These are phyloP conservation scores for Chymomyza costata DNA, from an alignment of 1,140 invertebrate genomes.

Conservation along the genomic window DNA sequence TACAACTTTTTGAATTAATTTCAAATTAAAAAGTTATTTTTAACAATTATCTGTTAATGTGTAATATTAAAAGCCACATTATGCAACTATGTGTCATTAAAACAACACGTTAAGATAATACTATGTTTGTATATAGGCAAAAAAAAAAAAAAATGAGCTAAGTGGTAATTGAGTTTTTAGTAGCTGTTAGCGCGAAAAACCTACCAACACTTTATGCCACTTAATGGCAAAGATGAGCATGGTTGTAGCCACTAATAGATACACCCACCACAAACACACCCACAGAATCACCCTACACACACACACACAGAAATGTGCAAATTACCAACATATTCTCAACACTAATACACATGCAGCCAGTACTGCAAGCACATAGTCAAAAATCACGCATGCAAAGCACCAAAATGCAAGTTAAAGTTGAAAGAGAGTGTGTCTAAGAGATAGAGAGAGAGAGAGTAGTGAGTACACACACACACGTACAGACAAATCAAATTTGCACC, in stretches of 20 bases:
- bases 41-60: no score
- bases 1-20: no score
- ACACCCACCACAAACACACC: slow-evolving; percentile 28
- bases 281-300: neutral
- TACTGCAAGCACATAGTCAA: slow-evolving; percentile 8
- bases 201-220: slow-evolving; percentile 57
- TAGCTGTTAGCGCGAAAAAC: slow-evolving; percentile 64
- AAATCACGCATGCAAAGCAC: slow-evolving; percentile 33
- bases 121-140: no score
- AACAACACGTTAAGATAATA: no score
- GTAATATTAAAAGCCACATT: no score
- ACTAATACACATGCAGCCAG: slow-evolving; percentile 6
- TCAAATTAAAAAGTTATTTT: no score
- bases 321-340: slow-evolving; percentile 44
- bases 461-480: slow-evolving; percentile 26
- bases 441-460: no score
- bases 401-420: slow-evolving; percentile 56
- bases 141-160: slow-evolving; percentile 37
- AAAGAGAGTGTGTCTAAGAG: no score
- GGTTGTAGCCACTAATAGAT: no score
- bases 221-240: slow-evolving; percentile 55
- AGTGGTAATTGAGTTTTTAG: slow-evolving; percentile 67
- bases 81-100: no score
- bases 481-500: slow-evolving; percentile 68
- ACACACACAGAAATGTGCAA: slow-evolving; percentile 30